phyloP scores from a whole-genome alignment of 2,888 invertebrate species.

The Oxycera nigricornis region DNA sequence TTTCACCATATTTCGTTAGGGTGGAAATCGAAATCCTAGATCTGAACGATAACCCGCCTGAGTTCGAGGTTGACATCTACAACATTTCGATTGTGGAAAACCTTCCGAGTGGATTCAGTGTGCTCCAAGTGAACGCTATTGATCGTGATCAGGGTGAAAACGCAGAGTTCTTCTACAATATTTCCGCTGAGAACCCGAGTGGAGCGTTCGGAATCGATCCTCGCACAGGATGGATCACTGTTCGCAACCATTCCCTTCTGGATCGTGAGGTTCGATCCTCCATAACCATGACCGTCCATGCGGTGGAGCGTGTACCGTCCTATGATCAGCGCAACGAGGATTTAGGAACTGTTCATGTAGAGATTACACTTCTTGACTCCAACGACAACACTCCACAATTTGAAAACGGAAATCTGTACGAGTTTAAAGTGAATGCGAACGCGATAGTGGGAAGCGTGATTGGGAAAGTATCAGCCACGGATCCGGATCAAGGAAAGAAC shows the following conservation, averaged over 20 bases:
- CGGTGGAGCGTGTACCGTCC: slow-evolving; percentile 76
- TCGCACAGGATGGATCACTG: slow-evolving; percentile 85
- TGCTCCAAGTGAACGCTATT: slow-evolving; percentile 70
- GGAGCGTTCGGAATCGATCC: slow-evolving; percentile 83
- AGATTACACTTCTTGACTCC: slow-evolving; percentile 84
- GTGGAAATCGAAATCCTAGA: slow-evolving; percentile 78
- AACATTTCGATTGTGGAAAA: slow-evolving; percentile 93
- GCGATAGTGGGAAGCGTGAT: slow-evolving; percentile 74
- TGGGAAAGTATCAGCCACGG: slow-evolving; percentile 81
- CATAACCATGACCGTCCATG: slow-evolving; percentile 77
- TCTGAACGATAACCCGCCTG: slow-evolving; percentile 83
- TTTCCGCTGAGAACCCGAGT: slow-evolving; percentile 69
- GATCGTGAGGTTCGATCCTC: slow-evolving; percentile 80
- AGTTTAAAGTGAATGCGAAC: slow-evolving; percentile 75
- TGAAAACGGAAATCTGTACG: slow-evolving; percentile 82
- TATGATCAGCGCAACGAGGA: slow-evolving; percentile 59
- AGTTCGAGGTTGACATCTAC: slow-evolving; percentile 88
- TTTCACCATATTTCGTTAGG: slow-evolving; percentile 54
- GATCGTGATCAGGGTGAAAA: slow-evolving; percentile 88
- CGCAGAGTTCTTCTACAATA: slow-evolving; percentile 80
- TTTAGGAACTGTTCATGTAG: slow-evolving; percentile 72
- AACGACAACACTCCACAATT: slow-evolving; percentile 92
- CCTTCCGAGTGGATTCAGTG: slow-evolving; percentile 76
- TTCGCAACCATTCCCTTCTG: slow-evolving; percentile 74
- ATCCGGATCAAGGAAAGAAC: slow-evolving; percentile 74